Evolutionary conservation across 92 coral and sea anemone genomes (phyloP).

Genomic region (Palythoa caribaeorum): DNA sequence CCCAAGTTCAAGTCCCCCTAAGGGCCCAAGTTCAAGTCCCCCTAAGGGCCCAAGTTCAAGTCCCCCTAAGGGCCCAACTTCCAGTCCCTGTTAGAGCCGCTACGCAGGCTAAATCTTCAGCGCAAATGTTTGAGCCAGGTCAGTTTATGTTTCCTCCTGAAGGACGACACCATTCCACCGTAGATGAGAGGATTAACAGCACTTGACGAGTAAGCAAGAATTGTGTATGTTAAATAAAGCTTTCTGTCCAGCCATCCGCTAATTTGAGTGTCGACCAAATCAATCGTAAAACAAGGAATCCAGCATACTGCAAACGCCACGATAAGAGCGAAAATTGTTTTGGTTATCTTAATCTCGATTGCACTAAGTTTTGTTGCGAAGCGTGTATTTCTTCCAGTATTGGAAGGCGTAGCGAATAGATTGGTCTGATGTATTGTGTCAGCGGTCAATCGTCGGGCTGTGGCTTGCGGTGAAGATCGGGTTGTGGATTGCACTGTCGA

Average conservation of each 20-base stretch:
- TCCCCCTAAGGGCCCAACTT: too few relatives aligned
- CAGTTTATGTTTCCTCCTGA: conserved; percentile 54
- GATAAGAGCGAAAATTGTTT: conserved; percentile 74
- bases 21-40: too few relatives aligned
- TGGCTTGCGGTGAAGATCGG: conserved; percentile 13
- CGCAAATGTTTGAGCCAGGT: not conserved
- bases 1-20: too few relatives aligned
- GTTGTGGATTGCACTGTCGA: conserved; percentile 18
- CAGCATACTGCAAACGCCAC: conserved; percentile 80
- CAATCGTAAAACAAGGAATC: conserved; percentile 88
- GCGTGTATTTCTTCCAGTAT: not conserved
- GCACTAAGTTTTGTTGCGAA: conserved; percentile 43
- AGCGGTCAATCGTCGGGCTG: not conserved
- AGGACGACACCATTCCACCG: conserved; percentile 77
- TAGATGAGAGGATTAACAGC: conserved; percentile 84
- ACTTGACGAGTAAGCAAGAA: conserved; percentile 83
- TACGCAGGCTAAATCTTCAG: not conserved
- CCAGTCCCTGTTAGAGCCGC: too few relatives aligned
- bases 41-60: too few relatives aligned
- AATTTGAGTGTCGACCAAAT: conserved; percentile 68
- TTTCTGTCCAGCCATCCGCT: conserved; percentile 72
- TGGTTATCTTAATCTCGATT: conserved; percentile 72
- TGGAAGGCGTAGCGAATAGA: not conserved
- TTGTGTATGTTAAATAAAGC: conserved; percentile 74
- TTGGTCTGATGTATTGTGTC: not conserved